Evolutionary conservation across 2,888 invertebrate species (phyloP).

Genomic region (Pheosia tremula): DNA sequence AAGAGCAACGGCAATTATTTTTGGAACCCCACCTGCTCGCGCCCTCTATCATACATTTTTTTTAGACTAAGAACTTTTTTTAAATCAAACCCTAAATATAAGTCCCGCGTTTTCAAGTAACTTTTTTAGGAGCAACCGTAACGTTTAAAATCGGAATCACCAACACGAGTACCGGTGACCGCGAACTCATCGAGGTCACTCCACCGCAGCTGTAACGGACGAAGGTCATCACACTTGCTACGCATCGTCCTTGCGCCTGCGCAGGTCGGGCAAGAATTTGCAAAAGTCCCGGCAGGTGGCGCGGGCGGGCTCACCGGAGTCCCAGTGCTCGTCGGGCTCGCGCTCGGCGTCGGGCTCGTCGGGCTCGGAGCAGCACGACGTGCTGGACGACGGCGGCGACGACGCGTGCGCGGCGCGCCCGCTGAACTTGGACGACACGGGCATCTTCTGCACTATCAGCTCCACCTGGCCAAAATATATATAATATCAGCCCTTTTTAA

Average conservation of each 20-base stretch:
- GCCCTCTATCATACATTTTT: background rate
- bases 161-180: background rate
- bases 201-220: no score
- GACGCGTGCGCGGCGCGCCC: slow-evolving; percentile 38
- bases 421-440: slow-evolving; percentile 69
- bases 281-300: slow-evolving; percentile 47
- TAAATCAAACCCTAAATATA: background rate
- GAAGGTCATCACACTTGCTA: slow-evolving; percentile 6
- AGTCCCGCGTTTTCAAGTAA: no score
- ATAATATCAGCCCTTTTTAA: no score
- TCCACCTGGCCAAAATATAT: slow-evolving; percentile 85
- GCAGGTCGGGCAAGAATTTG: slow-evolving; percentile 50
- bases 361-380: slow-evolving; percentile 65
- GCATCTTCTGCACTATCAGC: slow-evolving; percentile 85
- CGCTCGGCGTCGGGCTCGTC: slow-evolving; percentile 58
- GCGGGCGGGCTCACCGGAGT: slow-evolving; percentile 87
- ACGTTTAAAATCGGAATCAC: background rate
- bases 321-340: slow-evolving; percentile 86
- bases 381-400: slow-evolving; percentile 48
- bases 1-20: background rate
- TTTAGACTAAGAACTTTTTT: background rate
- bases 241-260: slow-evolving; percentile 44
- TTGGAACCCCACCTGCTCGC: background rate
- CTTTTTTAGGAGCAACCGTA: background rate
- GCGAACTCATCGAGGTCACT: background rate